These are phyloP conservation scores for Todiramphus chloris DNA, from an alignment of 2,113 vertebrate species.

Conservation along the genomic window DNA sequence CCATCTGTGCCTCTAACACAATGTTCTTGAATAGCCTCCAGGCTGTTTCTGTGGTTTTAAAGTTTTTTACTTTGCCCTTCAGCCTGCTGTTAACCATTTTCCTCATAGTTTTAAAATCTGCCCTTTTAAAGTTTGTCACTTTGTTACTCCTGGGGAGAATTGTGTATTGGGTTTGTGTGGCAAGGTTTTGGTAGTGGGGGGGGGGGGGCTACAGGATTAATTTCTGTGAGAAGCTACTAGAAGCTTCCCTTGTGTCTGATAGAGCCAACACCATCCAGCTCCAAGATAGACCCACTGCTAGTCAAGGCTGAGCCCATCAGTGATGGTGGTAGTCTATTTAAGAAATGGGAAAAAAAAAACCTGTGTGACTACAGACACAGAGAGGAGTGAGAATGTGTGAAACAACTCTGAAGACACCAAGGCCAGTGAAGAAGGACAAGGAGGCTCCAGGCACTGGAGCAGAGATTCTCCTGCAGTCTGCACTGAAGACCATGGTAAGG, in stretches of 20 bases:
- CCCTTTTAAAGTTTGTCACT: constrained; percentile 62
- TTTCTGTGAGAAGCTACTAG: background rate
- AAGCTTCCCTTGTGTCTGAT: background rate
- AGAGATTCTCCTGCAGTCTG: background rate
- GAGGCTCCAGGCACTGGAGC: background rate
- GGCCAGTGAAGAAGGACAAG: background rate
- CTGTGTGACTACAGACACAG: background rate
- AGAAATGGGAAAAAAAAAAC: background rate
- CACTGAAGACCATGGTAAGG: background rate
- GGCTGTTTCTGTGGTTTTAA: constrained; percentile 69
- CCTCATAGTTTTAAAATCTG: constrained; percentile 64
- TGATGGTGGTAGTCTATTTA: background rate
- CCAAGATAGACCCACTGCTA: background rate
- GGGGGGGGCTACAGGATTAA: background rate
- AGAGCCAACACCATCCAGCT: background rate
- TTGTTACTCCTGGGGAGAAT: background rate
- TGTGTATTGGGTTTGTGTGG: background rate
- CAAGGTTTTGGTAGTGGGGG: background rate
- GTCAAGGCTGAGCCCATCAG: background rate
- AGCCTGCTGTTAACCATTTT: constrained; percentile 70
- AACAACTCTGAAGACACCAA: background rate
- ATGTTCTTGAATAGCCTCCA: constrained; percentile 73
- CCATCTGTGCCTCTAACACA: constrained; percentile 73
- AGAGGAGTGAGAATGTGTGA: background rate
- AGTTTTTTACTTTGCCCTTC: constrained; percentile 73